Percentiles rank a stretch among this genome's conserved stretches.
phyloP scores from a whole-genome alignment of 2,888 invertebrate species.

The Megalurothrips usitatus region DNA sequence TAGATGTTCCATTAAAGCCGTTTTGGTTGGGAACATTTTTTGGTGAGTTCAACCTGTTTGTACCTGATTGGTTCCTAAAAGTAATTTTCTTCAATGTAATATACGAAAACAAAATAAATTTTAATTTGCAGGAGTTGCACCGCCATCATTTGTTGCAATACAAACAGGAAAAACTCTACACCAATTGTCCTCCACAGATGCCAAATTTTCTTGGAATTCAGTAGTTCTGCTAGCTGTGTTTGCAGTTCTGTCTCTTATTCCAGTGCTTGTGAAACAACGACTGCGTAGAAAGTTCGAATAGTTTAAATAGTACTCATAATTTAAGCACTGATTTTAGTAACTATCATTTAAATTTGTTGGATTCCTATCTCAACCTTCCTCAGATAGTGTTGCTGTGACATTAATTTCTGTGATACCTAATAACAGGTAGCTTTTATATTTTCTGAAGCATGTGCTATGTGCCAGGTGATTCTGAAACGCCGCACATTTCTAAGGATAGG shows the following conservation, averaged over 20 bases:
- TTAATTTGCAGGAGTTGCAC: conserved; percentile 73
- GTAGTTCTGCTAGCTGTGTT: conserved; percentile 70
- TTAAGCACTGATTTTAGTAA: background rate
- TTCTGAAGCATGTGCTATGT: background rate
- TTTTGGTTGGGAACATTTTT: conserved; percentile 96
- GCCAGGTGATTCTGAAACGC: background rate
- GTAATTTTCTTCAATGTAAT: background rate
- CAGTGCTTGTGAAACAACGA: conserved; percentile 78
- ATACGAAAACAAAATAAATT: background rate
- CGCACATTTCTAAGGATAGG: too few species aligned
- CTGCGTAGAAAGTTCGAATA: conserved; percentile 73
- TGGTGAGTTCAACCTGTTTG: conserved; percentile 52
- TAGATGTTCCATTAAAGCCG: conserved; percentile 87
- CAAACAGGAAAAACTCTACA: conserved; percentile 96
- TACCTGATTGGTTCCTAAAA: background rate
- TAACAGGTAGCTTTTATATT: background rate
- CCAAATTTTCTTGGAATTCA: conserved; percentile 86
- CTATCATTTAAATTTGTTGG: background rate
- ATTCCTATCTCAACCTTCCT: background rate
- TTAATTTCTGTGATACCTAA: background rate
- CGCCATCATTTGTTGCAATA: conserved; percentile 95
- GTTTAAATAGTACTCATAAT: background rate
- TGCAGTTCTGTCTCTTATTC: conserved; percentile 78
- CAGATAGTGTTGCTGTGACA: background rate
- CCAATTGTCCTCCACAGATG: conserved; percentile 80